A percentile compares a stretch with the other conserved stretches of the same genome.
Conservation (phyloP, 2,797 vertebrate species). For the Choloepus didactylus region DNA sequence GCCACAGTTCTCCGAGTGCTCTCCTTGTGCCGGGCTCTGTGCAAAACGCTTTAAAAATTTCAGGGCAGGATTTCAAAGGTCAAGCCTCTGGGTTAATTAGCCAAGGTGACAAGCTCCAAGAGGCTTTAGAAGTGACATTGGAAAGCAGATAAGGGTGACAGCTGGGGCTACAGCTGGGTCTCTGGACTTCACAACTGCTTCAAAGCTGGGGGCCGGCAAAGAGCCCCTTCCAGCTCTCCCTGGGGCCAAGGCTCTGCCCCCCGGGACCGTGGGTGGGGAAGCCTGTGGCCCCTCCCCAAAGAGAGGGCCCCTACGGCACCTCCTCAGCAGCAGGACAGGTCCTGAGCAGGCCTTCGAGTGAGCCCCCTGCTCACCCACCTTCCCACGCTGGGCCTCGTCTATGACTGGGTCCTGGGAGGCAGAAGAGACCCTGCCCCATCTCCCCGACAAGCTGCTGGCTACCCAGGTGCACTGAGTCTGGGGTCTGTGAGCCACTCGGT, state of each 20-base stretch:
- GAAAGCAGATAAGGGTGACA: background rate
- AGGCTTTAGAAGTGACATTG: background rate
- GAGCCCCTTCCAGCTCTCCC: background rate
- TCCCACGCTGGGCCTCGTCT: background rate
- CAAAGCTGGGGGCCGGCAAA: background rate
- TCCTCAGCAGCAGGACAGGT: background rate
- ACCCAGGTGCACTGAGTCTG: background rate
- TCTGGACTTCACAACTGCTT: fast-evolving
- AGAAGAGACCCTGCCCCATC: background rate
- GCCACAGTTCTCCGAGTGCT: fast-evolving
- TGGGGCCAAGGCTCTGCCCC: background rate
- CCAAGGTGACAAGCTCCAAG: background rate
- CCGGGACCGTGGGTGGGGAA: background rate
- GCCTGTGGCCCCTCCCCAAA: background rate
- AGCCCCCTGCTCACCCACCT: background rate
- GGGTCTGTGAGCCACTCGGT: background rate
- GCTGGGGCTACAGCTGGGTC: too few relatives aligned
- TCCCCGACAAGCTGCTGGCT: background rate
- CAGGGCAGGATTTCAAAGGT: background rate
- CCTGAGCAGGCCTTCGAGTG: background rate
- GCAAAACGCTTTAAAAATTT: background rate
- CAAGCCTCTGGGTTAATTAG: background rate
- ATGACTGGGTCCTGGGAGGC: background rate
- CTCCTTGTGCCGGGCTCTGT: background rate
- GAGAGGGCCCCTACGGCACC: background rate